Evolutionary conservation across 2,888 invertebrate species (phyloP).

Genomic region (Synergus japonicus): DNA sequence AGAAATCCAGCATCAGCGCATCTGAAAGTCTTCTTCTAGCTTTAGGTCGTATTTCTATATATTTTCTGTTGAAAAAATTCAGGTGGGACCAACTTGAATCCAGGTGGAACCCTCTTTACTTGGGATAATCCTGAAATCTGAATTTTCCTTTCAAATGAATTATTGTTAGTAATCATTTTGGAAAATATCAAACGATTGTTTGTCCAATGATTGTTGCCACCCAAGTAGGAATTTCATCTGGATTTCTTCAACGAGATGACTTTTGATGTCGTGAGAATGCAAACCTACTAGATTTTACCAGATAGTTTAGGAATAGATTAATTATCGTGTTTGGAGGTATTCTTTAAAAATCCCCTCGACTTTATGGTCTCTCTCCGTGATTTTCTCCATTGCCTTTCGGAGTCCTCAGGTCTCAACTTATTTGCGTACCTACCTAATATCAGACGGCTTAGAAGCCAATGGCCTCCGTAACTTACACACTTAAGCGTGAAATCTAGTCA

Average conservation of each 20-base stretch:
- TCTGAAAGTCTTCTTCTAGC: constrained; percentile 23
- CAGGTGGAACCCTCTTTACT: constrained; percentile 4
- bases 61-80: constrained; percentile 29
- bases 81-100: constrained; percentile 34
- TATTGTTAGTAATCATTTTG: not conserved
- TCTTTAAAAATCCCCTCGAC: constrained; percentile 31
- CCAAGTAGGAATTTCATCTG: constrained; percentile 16
- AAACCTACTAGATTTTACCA: constrained; percentile 18
- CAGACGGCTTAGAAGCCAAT: constrained; percentile 41
- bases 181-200: not conserved
- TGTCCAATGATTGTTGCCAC: not conserved
- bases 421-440: constrained; percentile 39
- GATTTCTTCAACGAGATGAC: constrained; percentile 21
- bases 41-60: constrained; percentile 13
- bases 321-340: constrained; percentile 3
- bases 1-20: not conserved
- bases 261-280: constrained; percentile 9
- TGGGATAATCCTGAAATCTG: constrained; percentile 17
- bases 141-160: not conserved
- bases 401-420: constrained; percentile 28
- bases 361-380: constrained; percentile 37
- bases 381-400: constrained; percentile 38
- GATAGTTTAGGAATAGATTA: constrained; percentile 33
- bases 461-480: constrained; percentile 35
- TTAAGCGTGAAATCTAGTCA: constrained; percentile 40